Conservation (phyloP, 2,113 vertebrate species). For the Anarrhichthys ocellatus region DNA sequence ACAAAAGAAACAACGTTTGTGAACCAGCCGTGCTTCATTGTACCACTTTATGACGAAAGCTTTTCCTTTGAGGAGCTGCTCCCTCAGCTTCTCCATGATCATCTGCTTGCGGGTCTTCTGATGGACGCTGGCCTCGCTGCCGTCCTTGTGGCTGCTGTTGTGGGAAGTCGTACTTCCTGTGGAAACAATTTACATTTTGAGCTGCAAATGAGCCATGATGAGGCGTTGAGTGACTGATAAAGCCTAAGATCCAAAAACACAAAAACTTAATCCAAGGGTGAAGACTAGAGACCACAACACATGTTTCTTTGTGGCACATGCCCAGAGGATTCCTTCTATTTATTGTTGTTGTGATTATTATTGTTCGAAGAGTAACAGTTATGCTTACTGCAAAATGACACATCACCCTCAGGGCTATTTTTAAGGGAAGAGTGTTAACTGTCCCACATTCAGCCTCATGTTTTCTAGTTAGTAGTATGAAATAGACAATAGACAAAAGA, state of each 20-base stretch:
- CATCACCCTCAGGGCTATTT: not conserved
- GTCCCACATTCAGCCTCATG: not conserved
- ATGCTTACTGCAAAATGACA: not conserved
- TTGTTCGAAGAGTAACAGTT: not conserved
- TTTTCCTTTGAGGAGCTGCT: slow-evolving; percentile 92
- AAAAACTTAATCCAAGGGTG: not conserved
- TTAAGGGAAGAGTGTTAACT: not conserved
- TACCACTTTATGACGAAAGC: slow-evolving; percentile 91
- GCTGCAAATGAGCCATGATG: slow-evolving; percentile 33
- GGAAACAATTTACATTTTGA: slow-evolving; percentile 59
- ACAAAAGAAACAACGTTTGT: not conserved
- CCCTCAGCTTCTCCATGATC: slow-evolving; percentile 91
- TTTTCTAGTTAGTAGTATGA: not conserved
- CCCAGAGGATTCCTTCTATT: not conserved
- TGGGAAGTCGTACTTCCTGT: slow-evolving; percentile 92
- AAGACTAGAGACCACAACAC: not conserved
- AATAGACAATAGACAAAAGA: not conserved
- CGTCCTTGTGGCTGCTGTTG: slow-evolving; percentile 91
- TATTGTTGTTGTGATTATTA: not conserved
- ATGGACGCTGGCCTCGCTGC: slow-evolving; percentile 89
- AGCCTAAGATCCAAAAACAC: slow-evolving; percentile 2
- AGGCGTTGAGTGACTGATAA: not conserved
- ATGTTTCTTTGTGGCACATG: not conserved
- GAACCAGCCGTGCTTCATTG: slow-evolving; percentile 27
- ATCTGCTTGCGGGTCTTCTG: slow-evolving; percentile 92